Conservation (phyloP, 1,140 invertebrate genomes). For the Pissodes strobi region DNA sequence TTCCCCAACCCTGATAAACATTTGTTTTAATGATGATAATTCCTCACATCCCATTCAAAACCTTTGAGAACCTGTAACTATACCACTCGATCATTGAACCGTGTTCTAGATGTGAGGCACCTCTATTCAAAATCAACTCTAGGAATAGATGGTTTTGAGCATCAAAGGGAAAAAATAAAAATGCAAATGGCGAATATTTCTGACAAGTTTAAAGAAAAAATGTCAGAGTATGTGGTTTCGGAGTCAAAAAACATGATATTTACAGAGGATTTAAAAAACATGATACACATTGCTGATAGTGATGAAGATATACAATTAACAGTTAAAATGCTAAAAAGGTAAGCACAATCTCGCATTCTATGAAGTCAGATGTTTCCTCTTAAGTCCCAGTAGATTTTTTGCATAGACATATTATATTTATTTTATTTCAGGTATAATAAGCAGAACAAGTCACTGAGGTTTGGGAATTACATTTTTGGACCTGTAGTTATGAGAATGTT, state of each 20-base stretch:
- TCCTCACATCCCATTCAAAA: too few species aligned
- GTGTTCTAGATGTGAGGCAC: slow-evolving; percentile 22
- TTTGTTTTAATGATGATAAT: too few species aligned
- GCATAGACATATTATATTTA: too few species aligned
- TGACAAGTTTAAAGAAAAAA: slow-evolving; percentile 70
- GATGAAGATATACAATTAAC: slow-evolving; percentile 68
- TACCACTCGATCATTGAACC: not conserved
- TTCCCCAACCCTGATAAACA: too few species aligned
- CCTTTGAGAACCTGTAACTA: too few species aligned
- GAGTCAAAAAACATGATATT: slow-evolving; percentile 70
- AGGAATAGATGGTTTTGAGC: slow-evolving; percentile 65
- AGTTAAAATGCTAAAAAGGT: slow-evolving; percentile 63
- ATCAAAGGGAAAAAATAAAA: slow-evolving; percentile 58
- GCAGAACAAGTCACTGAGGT: slow-evolving; percentile 73
- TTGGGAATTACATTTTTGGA: slow-evolving; percentile 80
- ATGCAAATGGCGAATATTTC: slow-evolving; percentile 63
- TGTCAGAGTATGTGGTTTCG: slow-evolving; percentile 64
- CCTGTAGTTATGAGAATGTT: slow-evolving; percentile 82
- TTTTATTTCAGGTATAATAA: slow-evolving; percentile 65
- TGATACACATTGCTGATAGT: slow-evolving; percentile 69
- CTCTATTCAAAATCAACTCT: slow-evolving; percentile 62
- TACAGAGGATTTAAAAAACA: slow-evolving; percentile 83
- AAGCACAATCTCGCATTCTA: too few species aligned
- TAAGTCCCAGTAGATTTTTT: too few species aligned
- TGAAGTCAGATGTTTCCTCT: too few species aligned